Conservation (phyloP, 1,140 invertebrate species). For the Pseudobourletiella spinata region DNA sequence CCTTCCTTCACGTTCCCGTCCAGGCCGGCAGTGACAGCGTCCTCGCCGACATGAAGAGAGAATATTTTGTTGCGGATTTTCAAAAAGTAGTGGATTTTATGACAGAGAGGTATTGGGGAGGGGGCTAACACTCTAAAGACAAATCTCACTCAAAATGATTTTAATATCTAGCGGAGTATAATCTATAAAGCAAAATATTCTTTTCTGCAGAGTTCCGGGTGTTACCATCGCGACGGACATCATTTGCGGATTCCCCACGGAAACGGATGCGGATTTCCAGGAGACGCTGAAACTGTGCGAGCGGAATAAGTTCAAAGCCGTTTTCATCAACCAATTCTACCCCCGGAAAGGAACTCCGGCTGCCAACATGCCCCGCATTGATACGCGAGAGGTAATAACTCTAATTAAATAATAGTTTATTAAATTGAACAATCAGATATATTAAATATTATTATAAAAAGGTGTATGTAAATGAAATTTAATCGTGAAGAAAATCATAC, state of each 20-base stretch:
- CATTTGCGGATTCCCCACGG: constrained; percentile 97
- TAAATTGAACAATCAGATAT: too few species aligned
- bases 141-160: not conserved
- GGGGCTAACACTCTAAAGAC: too few species aligned
- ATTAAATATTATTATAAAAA: too few species aligned
- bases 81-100: constrained; percentile 80
- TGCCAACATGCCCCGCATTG: constrained; percentile 71
- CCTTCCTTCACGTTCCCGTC: constrained; percentile 94
- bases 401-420: too few species aligned
- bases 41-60: constrained; percentile 89
- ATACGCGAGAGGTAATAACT: constrained; percentile 64
- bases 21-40: constrained; percentile 93
- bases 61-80: constrained; percentile 84
- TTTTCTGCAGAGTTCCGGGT: not conserved
- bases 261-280: constrained; percentile 84
- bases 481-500: too few species aligned
- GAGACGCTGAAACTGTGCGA: constrained; percentile 75
- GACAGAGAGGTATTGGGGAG: constrained; percentile 57
- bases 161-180: not conserved
- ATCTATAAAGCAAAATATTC: too few species aligned
- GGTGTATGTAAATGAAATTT: too few species aligned
- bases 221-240: constrained; percentile 55
- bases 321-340: constrained; percentile 98
- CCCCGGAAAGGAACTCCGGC: constrained; percentile 91
- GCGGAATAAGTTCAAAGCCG: constrained; percentile 82